A percentile compares a stretch with the other conserved stretches of the same genome.
Conservation (phyloP, 2,113 vertebrate species). For the Poeciliopsis occidentalis region DNA sequence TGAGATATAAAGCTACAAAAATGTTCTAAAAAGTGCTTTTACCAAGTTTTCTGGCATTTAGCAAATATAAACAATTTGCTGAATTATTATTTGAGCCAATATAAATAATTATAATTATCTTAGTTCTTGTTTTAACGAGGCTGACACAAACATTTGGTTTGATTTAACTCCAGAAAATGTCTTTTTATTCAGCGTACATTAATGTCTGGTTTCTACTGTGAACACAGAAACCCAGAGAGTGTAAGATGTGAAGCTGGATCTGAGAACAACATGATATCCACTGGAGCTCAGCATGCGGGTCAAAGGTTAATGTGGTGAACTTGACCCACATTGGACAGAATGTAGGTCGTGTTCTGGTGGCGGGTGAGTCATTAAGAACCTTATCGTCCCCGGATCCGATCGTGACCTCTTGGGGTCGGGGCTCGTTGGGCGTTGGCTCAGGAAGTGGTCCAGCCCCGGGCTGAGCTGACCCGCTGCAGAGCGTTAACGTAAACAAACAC, state of each 20-base stretch:
- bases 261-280: neutral
- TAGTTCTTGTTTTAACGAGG: too few relatives aligned
- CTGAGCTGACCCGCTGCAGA: neutral
- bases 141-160: too few relatives aligned
- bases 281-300: slow-evolving; percentile 16
- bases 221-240: too few relatives aligned
- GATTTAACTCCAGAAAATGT: too few relatives aligned
- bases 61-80: too few relatives aligned
- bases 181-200: too few relatives aligned
- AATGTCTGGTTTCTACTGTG: too few relatives aligned
- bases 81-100: too few relatives aligned
- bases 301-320: slow-evolving; percentile 44
- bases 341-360: slow-evolving; percentile 35
- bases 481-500: neutral
- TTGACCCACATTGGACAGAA: slow-evolving; percentile 32
- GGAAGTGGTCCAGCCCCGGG: slow-evolving; percentile 37
- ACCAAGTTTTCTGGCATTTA: too few relatives aligned
- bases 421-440: slow-evolving; percentile 24
- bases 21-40: too few relatives aligned
- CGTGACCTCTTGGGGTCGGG: neutral
- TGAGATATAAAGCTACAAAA: too few relatives aligned
- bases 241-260: neutral
- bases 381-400: slow-evolving; percentile 44
- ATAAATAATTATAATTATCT: too few relatives aligned
- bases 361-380: slow-evolving; percentile 54